phyloP scores from a whole-genome alignment of 2,888 invertebrate species.

The Scelioninae gen. 1 region DNA sequence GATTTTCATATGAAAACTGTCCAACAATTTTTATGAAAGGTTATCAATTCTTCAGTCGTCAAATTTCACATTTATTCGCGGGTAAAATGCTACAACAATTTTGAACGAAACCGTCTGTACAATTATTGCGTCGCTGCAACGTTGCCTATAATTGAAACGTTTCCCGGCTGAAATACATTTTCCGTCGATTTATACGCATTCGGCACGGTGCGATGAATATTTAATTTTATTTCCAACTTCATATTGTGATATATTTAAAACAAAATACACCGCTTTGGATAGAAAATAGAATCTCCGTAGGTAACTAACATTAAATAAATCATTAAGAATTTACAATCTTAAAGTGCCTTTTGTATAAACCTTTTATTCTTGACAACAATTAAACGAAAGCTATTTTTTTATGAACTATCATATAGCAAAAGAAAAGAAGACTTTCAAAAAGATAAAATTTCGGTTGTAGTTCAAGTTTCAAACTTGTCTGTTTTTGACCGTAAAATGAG shows the following conservation, averaged over 20 bases:
- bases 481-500: conserved; percentile 2
- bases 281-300: background rate
- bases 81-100: background rate
- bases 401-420: background rate
- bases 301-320: background rate
- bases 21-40: background rate
- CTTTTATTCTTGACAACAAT: conserved; percentile 7
- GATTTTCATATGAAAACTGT: no score
- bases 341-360: background rate
- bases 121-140: background rate
- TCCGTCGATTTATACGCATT: background rate
- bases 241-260: background rate
- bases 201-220: background rate
- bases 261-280: background rate
- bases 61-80: background rate
- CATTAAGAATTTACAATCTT: background rate
- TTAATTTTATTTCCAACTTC: background rate
- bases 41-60: background rate
- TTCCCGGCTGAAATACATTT: background rate
- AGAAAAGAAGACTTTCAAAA: conserved; percentile 2
- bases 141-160: background rate
- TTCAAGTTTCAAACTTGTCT: conserved; percentile 4
- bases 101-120: background rate
- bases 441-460: background rate
- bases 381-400: conserved; percentile 28